A percentile compares a stretch with the other conserved stretches of the same genome.
These are phyloP conservation scores for Ctenopoma kingsleyae DNA, from an alignment of 2,797 vertebrate species.

Conservation along the genomic window DNA sequence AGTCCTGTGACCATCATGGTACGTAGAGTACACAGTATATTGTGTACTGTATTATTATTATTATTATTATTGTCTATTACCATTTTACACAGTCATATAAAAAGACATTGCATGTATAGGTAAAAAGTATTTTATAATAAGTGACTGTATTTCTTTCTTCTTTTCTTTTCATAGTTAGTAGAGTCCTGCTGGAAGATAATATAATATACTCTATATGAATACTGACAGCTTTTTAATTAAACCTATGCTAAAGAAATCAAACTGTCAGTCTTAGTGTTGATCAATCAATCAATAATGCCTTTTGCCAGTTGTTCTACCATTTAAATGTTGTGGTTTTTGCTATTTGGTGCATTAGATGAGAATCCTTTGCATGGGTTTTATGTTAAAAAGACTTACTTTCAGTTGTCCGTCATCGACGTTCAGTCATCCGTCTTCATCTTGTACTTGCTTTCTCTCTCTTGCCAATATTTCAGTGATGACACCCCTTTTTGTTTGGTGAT, in stretches of 20 bases:
- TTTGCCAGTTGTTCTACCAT: not conserved
- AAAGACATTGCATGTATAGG: not conserved
- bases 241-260: not conserved
- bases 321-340: not conserved
- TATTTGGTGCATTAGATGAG: not conserved
- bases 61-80: not conserved
- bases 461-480: conserved; percentile 53
- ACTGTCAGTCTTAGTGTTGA: not conserved
- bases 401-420: conserved; percentile 3
- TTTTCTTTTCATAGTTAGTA: not conserved
- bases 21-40: not conserved
- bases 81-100: not conserved
- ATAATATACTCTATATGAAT: not conserved
- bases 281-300: not conserved
- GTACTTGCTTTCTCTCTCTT: conserved; percentile 45
- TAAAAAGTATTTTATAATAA: not conserved
- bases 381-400: conserved; percentile 55
- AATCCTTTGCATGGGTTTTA: not conserved
- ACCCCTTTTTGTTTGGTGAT: conserved; percentile 79
- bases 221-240: not conserved
- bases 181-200: not conserved
- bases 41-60: not conserved
- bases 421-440: conserved; percentile 35
- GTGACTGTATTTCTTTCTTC: not conserved
- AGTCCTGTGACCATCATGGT: not conserved